Conservation (phyloP, 2,113 vertebrate species). For the Alexandromys fortis region DNA sequence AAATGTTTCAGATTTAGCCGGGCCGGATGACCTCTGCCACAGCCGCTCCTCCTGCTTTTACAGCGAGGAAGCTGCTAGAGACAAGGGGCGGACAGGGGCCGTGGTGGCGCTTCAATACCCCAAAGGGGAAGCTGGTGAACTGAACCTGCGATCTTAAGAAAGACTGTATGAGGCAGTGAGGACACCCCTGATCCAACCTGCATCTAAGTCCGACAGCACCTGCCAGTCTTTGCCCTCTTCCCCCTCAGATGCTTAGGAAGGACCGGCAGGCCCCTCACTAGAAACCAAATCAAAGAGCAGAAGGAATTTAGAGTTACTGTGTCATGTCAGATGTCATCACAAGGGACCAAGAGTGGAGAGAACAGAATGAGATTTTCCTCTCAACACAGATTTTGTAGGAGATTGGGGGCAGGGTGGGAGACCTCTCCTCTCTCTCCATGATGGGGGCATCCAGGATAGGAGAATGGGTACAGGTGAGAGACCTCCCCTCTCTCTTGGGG, state of each 20-base stretch:
- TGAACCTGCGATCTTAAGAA: not conserved
- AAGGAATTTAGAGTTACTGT: not conserved
- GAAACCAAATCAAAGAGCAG: conserved; percentile 6
- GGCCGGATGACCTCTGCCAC: not conserved
- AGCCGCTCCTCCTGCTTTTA: not conserved
- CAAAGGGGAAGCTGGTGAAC: not conserved
- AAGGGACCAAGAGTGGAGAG: not conserved
- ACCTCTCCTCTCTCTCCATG: not conserved
- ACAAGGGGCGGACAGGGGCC: not conserved
- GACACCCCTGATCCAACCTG: not conserved
- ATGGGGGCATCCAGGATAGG: not conserved
- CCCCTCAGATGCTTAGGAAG: not conserved
- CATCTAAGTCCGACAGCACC: not conserved
- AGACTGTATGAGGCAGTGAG: not conserved
- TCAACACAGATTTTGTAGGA: not conserved
- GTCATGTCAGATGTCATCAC: not conserved
- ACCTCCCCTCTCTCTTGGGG: not conserved
- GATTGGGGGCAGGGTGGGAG: not conserved
- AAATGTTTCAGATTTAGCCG: not conserved
- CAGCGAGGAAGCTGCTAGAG: not conserved
- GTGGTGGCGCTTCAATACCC: not conserved
- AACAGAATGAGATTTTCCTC: not conserved
- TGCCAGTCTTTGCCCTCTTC: not conserved
- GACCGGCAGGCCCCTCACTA: not conserved
- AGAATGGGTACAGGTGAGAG: not conserved